These are phyloP conservation scores for Meiosimyza platycephala DNA, from an alignment of 2,888 invertebrate species.

Conservation along the genomic window DNA sequence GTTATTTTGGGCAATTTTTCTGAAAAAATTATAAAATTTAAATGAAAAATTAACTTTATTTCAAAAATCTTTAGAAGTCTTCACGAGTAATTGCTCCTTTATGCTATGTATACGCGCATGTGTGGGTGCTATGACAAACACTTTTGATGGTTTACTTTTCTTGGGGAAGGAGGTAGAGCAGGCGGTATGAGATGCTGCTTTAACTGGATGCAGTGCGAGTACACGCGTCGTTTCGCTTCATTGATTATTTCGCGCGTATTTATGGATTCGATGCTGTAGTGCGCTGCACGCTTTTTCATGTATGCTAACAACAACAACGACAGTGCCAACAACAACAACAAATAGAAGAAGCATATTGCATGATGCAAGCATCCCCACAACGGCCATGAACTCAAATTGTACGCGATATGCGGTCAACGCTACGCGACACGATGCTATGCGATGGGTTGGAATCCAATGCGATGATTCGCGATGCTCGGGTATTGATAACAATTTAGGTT, in stretches of 20 bases:
- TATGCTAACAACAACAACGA: conserved; percentile 5
- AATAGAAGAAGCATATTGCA: not conserved
- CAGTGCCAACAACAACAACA: not conserved
- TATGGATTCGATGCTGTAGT: too few species aligned
- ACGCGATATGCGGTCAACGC: conserved; percentile 24
- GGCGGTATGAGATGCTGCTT: too few species aligned
- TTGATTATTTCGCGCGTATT: too few species aligned
- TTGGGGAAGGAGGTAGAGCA: too few species aligned
- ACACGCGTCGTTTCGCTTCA: too few species aligned
- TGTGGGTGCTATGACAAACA: conserved; percentile 23
- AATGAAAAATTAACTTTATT: too few species aligned
- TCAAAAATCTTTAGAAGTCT: too few species aligned
- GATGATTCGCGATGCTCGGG: not conserved
- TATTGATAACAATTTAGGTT: conserved; percentile 10
- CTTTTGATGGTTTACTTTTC: not conserved
- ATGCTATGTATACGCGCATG: not conserved
- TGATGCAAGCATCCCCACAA: conserved; percentile 25
- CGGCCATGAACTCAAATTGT: conserved; percentile 29
- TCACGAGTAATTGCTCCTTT: not conserved
- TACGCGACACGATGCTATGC: not conserved
- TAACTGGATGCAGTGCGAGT: too few species aligned
- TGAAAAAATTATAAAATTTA: too few species aligned
- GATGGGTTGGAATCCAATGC: not conserved
- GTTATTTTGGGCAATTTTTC: too few species aligned
- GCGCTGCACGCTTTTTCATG: too few species aligned